A percentile compares a stretch with the other conserved stretches of the same genome.
Evolutionary conservation across 64 coral and sea anemone genomes (phyloP).

Genomic region (Pocillopora verrucosa): DNA sequence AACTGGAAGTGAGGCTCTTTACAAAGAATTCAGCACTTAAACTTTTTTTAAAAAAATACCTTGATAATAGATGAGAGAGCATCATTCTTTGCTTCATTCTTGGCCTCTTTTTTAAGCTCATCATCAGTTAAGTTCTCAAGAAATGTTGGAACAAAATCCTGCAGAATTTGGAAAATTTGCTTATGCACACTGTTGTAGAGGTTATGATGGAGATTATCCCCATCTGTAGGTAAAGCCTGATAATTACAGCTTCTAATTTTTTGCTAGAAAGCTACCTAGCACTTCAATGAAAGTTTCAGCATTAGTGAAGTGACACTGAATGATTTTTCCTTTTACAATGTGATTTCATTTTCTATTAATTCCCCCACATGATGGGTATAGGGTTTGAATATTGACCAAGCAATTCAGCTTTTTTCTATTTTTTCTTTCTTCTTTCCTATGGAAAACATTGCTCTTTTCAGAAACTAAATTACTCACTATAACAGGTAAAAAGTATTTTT

Average conservation of each 20-base stretch:
- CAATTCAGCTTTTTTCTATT: too few relatives aligned
- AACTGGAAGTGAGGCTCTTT: too few relatives aligned
- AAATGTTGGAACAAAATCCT: slow-evolving; percentile 98
- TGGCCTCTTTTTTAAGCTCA: slow-evolving; percentile 98
- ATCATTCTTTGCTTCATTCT: slow-evolving; percentile 99
- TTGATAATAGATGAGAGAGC: slow-evolving; percentile 97
- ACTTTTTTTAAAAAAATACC: slow-evolving; percentile 29
- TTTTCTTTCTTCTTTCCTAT: too few relatives aligned
- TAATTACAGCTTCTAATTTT: too few relatives aligned
- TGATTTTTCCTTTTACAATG: too few relatives aligned
- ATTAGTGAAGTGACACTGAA: too few relatives aligned
- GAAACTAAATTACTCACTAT: slow-evolving; percentile 75
- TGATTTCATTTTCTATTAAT: too few relatives aligned
- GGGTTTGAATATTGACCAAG: too few relatives aligned
- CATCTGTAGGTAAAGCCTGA: background rate
- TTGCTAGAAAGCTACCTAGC: too few relatives aligned
- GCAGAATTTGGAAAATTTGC: background rate
- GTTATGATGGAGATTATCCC: background rate
- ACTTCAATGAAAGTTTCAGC: too few relatives aligned
- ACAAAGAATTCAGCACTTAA: too few relatives aligned
- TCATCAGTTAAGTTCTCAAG: slow-evolving; percentile 98
- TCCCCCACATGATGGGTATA: too few relatives aligned
- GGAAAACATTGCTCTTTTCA: background rate
- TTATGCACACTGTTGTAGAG: background rate
- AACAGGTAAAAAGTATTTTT: slow-evolving; percentile 98